phyloP scores from a whole-genome alignment of 2,797 vertebrate genomes.

The Lacerta agilis region DNA sequence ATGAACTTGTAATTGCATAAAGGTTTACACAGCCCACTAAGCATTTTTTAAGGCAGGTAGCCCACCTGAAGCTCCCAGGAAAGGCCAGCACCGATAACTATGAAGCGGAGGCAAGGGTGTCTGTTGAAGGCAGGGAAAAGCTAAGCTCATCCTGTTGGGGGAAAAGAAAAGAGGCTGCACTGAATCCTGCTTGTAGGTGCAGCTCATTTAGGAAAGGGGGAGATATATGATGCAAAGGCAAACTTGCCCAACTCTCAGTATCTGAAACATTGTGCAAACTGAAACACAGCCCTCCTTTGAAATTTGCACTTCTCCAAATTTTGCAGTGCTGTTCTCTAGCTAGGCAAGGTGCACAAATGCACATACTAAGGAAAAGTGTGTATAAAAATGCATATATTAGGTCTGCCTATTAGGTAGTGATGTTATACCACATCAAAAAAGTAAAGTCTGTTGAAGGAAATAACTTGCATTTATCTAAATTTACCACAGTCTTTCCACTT shows the following conservation, averaged over 20 bases:
- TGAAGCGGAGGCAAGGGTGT: not conserved
- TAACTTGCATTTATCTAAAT: not conserved
- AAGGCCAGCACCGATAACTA: not conserved
- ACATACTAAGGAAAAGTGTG: too few relatives aligned
- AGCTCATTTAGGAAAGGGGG: not conserved
- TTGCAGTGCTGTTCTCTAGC: too few relatives aligned
- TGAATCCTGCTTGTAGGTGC: not conserved
- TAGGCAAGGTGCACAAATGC: too few relatives aligned
- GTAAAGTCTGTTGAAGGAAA: accelerated
- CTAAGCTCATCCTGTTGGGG: not conserved
- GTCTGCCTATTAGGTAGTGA: slow-evolving; percentile 47
- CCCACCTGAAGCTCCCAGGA: not conserved
- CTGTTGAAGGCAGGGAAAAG: not conserved
- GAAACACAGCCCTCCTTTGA: too few relatives aligned
- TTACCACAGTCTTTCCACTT: slow-evolving; percentile 7
- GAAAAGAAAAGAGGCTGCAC: not conserved
- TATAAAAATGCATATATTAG: too few relatives aligned
- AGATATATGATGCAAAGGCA: too few relatives aligned
- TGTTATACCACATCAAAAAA: slow-evolving; percentile 22
- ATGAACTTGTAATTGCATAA: not conserved
- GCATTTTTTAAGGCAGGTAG: not conserved
- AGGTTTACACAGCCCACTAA: not conserved
- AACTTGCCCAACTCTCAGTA: too few relatives aligned
- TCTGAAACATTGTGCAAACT: too few relatives aligned
- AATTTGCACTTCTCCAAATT: too few relatives aligned